Evolutionary conservation across 2,888 invertebrate genomes (phyloP).

Genomic region (Venusia cambrica): DNA sequence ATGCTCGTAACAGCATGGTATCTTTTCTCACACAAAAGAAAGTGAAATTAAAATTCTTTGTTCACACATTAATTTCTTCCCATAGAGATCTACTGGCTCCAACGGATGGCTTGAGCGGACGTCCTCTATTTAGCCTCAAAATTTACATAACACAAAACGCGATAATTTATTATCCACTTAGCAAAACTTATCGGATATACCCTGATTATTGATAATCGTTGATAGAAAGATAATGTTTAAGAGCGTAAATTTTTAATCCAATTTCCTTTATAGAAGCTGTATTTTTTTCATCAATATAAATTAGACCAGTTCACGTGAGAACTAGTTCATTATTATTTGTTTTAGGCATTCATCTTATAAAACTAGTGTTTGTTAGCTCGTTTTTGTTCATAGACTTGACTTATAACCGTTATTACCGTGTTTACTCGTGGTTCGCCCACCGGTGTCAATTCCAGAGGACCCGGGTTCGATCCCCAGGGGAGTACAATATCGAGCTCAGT

Average conservation of each 20-base stretch:
- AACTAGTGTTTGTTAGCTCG: no score
- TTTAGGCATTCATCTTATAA: no score
- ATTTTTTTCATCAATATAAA: constrained; percentile 6
- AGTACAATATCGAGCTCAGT: no score
- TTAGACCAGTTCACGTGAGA: no score
- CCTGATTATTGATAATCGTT: constrained; percentile 11
- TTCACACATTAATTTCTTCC: constrained; percentile 33
- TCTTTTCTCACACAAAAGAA: constrained; percentile 27
- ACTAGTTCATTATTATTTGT: no score
- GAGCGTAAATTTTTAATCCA: constrained; percentile 14
- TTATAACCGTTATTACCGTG: no score
- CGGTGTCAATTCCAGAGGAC: no score
- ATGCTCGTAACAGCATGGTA: constrained; percentile 1
- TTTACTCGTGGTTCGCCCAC: no score
- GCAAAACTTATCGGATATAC: constrained; percentile 19
- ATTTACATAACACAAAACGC: constrained; percentile 48
- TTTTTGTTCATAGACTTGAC: no score
- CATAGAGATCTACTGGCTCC: constrained; percentile 35
- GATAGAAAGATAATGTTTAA: constrained; percentile 14
- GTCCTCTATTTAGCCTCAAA: constrained; percentile 55
- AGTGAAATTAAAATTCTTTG: constrained; percentile 27
- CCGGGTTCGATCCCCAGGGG: no score
- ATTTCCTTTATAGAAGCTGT: constrained; percentile 8
- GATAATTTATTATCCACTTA: constrained; percentile 18
- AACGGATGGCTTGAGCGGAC: constrained; percentile 48